These are phyloP conservation scores for Sprattus sprattus DNA, from an alignment of 2,113 vertebrate species.

Conservation along the genomic window DNA sequence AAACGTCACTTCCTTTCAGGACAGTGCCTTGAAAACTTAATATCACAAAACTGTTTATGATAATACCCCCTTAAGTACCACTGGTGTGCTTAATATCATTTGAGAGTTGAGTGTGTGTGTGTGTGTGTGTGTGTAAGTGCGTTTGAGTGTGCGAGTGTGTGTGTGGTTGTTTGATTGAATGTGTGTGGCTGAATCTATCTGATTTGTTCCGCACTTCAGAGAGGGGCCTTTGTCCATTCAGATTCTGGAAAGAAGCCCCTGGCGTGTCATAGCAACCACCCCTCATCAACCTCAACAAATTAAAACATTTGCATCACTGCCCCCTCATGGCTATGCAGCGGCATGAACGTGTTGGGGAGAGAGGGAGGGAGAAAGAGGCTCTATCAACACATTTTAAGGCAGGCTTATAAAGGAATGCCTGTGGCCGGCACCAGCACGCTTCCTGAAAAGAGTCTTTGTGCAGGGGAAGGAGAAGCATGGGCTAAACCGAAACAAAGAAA, in stretches of 20 bases:
- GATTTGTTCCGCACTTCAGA: not conserved
- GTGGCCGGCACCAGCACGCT: not conserved
- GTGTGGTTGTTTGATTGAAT: not conserved
- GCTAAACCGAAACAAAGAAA: not conserved
- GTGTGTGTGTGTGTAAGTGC: not conserved
- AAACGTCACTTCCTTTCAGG: too few relatives aligned
- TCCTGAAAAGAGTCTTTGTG: not conserved
- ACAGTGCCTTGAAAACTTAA: too few relatives aligned
- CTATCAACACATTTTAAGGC: not conserved
- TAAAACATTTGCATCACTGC: not conserved
- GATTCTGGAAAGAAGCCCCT: not conserved
- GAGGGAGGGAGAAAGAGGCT: not conserved
- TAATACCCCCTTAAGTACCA: too few relatives aligned
- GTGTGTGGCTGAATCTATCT: not conserved
- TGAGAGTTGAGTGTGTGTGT: too few relatives aligned
- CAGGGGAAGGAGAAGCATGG: not conserved
- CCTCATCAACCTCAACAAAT: not conserved
- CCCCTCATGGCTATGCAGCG: not conserved
- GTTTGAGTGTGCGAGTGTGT: not conserved
- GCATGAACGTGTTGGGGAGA: not conserved
- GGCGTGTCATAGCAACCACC: not conserved
- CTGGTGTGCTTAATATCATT: too few relatives aligned
- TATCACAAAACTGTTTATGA: too few relatives aligned
- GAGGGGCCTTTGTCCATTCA: not conserved
- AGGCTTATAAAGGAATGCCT: constrained; percentile 9